Conservation (phyloP, 2,888 invertebrate species). For the Pimpla rufipes region DNA sequence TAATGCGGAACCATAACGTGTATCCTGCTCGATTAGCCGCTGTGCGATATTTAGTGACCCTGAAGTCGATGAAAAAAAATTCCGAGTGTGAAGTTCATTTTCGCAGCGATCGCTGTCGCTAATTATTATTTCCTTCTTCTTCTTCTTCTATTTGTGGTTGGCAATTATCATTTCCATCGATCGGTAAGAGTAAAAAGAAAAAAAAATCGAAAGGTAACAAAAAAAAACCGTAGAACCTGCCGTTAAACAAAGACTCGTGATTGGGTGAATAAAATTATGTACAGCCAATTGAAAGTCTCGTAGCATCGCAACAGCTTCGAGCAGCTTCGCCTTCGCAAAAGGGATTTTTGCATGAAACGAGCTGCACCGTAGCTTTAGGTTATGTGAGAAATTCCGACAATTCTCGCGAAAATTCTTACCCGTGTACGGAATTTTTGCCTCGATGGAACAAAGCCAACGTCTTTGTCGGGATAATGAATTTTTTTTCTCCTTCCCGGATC, state of each 20-base stretch:
- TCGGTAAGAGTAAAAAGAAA: too few relatives aligned
- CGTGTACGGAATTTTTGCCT: neutral
- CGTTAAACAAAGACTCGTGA: too few relatives aligned
- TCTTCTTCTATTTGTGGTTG: too few relatives aligned
- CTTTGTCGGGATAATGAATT: conserved; percentile 37
- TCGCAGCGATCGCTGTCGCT: too few relatives aligned
- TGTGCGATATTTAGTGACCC: neutral
- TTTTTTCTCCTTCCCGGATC: conserved; percentile 47
- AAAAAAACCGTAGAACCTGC: too few relatives aligned
- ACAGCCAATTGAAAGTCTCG: neutral
- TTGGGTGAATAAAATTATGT: too few relatives aligned
- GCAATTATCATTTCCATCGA: too few relatives aligned
- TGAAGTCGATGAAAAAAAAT: too few relatives aligned
- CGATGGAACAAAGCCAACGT: conserved; percentile 12
- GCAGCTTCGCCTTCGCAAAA: conserved; percentile 18
- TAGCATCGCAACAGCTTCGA: conserved; percentile 5
- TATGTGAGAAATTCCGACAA: conserved; percentile 16
- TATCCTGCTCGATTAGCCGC: neutral
- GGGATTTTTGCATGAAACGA: conserved; percentile 15
- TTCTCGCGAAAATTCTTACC: conserved; percentile 1
- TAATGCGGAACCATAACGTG: conserved; percentile 4
- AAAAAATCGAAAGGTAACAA: too few relatives aligned
- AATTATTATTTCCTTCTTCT: too few relatives aligned
- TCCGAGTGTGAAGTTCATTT: too few relatives aligned
- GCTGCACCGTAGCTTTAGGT: neutral